A percentile compares a stretch with the other conserved stretches of the same genome.
phyloP scores from a whole-genome alignment of 2,797 vertebrate species.

The Melanotaenia trifasciata region DNA sequence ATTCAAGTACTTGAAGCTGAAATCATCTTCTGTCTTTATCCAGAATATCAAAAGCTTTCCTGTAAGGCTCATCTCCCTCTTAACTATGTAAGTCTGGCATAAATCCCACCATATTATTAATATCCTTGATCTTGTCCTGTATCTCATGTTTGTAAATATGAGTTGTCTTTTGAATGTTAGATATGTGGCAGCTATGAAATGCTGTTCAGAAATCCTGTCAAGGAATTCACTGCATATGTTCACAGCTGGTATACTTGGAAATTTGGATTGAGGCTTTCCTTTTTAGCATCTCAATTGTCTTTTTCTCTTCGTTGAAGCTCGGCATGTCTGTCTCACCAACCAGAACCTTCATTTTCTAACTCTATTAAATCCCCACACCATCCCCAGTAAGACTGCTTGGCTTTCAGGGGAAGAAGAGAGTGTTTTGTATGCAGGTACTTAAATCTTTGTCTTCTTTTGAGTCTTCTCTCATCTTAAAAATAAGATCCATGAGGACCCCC shows the following conservation, averaged over 20 bases:
- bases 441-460: slow-evolving; percentile 13
- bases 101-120: slow-evolving; percentile 4
- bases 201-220: slow-evolving; percentile 21
- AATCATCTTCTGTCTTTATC: slow-evolving; percentile 7
- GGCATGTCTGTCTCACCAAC: slow-evolving; percentile 26
- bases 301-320: slow-evolving; percentile 33
- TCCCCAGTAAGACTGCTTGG: slow-evolving; percentile 46
- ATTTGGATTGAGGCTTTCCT: slow-evolving; percentile 33
- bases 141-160: slow-evolving; percentile 10
- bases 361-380: slow-evolving; percentile 49
- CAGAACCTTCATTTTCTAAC: slow-evolving; percentile 46
- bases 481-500: not conserved
- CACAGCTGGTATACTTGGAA: slow-evolving; percentile 43
- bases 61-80: slow-evolving; percentile 17
- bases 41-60: slow-evolving; percentile 18
- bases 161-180: slow-evolving; percentile 20
- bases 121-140: slow-evolving; percentile 1
- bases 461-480: slow-evolving; percentile 1
- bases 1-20: not conserved
- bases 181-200: slow-evolving; percentile 15
- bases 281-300: slow-evolving; percentile 25
- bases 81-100: slow-evolving; percentile 16
- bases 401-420: slow-evolving; percentile 42
- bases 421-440: slow-evolving; percentile 48
- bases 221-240: slow-evolving; percentile 27